Conservation (phyloP, 2,888 invertebrate species). For the Ectemnius continuus region DNA sequence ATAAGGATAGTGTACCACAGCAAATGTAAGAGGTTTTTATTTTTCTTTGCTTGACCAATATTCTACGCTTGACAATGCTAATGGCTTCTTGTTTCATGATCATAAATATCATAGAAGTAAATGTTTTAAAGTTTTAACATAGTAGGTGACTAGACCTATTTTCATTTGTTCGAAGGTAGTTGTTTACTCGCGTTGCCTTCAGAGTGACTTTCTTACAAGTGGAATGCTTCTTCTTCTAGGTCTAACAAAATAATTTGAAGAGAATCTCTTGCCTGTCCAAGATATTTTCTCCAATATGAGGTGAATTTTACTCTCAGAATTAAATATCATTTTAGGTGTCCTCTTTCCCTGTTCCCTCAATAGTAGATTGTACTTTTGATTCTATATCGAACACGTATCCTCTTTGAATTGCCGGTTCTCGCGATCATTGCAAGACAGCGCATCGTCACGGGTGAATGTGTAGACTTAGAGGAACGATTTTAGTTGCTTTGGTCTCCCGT, state of each 20-base stretch:
- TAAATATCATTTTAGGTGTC: conserved; percentile 11
- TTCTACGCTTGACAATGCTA: conserved; percentile 20
- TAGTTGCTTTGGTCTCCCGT: too few species aligned
- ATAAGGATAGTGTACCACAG: conserved; percentile 46
- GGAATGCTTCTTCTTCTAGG: conserved; percentile 67
- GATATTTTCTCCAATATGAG: conserved; percentile 53
- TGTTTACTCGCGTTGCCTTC: conserved; percentile 13
- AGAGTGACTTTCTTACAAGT: conserved; percentile 39
- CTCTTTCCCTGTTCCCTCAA: too few species aligned
- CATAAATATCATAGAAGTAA: conserved; percentile 6
- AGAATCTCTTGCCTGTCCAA: conserved; percentile 58
- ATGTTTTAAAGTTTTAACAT: conserved; percentile 12
- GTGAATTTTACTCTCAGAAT: conserved; percentile 45
- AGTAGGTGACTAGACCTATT: conserved; percentile 7
- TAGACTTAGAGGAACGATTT: too few species aligned
- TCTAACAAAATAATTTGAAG: conserved; percentile 73
- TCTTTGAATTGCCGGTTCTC: too few species aligned
- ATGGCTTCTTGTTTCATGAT: conserved; percentile 22
- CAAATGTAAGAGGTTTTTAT: conserved; percentile 46
- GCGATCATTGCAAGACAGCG: too few species aligned
- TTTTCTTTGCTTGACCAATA: conserved; percentile 43
- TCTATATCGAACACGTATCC: too few species aligned
- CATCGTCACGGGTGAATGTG: too few species aligned
- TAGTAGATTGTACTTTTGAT: too few species aligned
- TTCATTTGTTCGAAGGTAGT: conserved; percentile 26